These are phyloP conservation scores for Dasysyrphus tricinctus DNA, from an alignment of 2,888 invertebrate species.

Conservation along the genomic window DNA sequence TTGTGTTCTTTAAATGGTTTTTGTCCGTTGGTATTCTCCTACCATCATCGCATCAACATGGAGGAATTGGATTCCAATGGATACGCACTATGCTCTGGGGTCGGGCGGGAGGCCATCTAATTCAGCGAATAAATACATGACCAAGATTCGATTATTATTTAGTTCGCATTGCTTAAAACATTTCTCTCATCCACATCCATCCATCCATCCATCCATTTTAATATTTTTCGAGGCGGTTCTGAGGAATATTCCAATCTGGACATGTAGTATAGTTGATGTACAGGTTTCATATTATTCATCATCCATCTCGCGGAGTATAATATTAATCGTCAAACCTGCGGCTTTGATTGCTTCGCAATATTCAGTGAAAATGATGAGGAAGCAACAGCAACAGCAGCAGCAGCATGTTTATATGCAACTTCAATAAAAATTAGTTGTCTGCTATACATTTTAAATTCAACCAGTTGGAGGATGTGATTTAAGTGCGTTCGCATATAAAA, in stretches of 20 bases:
- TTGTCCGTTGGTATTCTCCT: slow-evolving; percentile 20
- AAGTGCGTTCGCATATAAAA: slow-evolving; percentile 26
- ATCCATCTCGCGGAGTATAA: slow-evolving; percentile 50
- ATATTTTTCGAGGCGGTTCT: slow-evolving; percentile 67
- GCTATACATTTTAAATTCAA: slow-evolving; percentile 18
- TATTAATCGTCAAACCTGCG: slow-evolving; percentile 71
- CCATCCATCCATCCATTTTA: slow-evolving; percentile 53
- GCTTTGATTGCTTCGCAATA: slow-evolving; percentile 55
- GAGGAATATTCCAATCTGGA: slow-evolving; percentile 45
- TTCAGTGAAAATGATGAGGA: slow-evolving; percentile 3
- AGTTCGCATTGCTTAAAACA: slow-evolving; percentile 62
- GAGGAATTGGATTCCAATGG: slow-evolving; percentile 68
- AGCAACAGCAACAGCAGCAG: slow-evolving; percentile 32
- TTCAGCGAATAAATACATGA: slow-evolving; percentile 74
- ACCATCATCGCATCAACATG: slow-evolving; percentile 2
- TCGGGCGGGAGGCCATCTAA: slow-evolving; percentile 59
- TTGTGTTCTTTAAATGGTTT: slow-evolving; percentile 54
- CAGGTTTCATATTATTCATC: slow-evolving; percentile 62
- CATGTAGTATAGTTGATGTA: slow-evolving; percentile 4
- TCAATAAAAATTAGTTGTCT: slow-evolving; percentile 64
- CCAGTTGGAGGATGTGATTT: slow-evolving; percentile 62
- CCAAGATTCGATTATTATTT: slow-evolving; percentile 71
- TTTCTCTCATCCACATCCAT: slow-evolving; percentile 28
- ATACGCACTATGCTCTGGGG: slow-evolving; percentile 57
- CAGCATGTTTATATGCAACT: slow-evolving; percentile 36